A percentile compares a stretch with the other conserved stretches of the same genome.
Conservation (phyloP, 2,113 vertebrate species). For the Grantiella picta region DNA sequence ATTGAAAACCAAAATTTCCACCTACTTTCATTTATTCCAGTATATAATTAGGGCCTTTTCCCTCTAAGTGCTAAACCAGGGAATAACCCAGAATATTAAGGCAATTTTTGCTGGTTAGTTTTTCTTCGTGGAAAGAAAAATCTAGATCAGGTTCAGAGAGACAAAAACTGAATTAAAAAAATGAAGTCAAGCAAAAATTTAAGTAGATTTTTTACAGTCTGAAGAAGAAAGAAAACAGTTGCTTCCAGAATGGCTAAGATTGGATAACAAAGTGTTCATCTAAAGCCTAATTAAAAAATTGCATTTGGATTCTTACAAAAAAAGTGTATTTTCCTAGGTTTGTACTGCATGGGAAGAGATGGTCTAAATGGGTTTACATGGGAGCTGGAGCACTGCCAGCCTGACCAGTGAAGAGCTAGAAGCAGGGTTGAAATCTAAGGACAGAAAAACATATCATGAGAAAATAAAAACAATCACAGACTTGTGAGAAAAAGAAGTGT, state of each 20-base stretch:
- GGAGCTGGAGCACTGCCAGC: not conserved
- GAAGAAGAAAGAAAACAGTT: not conserved
- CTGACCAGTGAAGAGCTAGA: not conserved
- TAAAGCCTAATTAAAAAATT: not conserved
- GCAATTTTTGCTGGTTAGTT: not conserved
- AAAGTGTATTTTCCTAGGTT: not conserved
- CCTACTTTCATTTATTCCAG: not conserved
- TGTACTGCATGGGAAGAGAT: not conserved
- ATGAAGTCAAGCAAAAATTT: not conserved
- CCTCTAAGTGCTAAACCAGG: not conserved
- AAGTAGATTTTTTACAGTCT: not conserved
- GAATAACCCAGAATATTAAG: not conserved
- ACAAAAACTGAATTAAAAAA: not conserved
- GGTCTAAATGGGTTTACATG: not conserved
- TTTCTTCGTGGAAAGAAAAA: not conserved
- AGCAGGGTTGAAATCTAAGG: not conserved
- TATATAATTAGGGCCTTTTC: not conserved
- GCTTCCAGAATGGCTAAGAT: not conserved
- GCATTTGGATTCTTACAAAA: not conserved
- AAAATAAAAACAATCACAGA: not conserved
- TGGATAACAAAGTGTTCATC: not conserved
- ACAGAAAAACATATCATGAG: not conserved
- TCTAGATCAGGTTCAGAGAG: not conserved
- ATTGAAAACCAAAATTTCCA: not conserved
- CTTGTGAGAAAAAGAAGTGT: not conserved